Percentiles rank a stretch among this genome's conserved stretches.
Evolutionary conservation across 2,113 vertebrate species (phyloP).

Genomic region (Toxostoma redivivum): DNA sequence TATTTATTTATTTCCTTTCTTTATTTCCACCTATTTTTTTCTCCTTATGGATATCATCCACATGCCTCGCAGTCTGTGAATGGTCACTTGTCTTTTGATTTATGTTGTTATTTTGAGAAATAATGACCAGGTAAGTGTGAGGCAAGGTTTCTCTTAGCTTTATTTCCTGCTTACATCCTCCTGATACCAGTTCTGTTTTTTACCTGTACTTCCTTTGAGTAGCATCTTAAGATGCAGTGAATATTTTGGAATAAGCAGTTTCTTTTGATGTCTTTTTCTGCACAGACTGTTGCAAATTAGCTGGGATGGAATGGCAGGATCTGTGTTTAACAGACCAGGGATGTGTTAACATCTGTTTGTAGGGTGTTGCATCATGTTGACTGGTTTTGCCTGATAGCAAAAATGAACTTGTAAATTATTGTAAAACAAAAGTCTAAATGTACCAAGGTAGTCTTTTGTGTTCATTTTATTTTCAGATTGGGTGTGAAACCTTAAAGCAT

Average conservation of each 20-base stretch:
- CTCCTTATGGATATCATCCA: background rate
- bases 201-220: background rate
- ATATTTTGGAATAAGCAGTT: background rate
- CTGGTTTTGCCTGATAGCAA: background rate
- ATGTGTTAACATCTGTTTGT: background rate
- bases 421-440: background rate
- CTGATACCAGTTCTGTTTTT: background rate
- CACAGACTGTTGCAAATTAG: background rate
- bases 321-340: background rate
- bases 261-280: background rate
- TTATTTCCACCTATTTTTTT: background rate
- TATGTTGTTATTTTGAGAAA: background rate
- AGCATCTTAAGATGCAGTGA: background rate
- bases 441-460: background rate
- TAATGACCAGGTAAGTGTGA: background rate
- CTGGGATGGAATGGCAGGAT: background rate
- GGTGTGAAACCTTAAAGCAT: background rate
- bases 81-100: background rate
- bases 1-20: background rate
- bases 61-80: background rate
- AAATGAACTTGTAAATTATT: background rate
- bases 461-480: background rate
- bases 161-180: background rate
- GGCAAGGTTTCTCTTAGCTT: background rate
- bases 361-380: background rate